Conservation (phyloP, 2,797 vertebrate species). For the Chaetodon trifasciatus region DNA sequence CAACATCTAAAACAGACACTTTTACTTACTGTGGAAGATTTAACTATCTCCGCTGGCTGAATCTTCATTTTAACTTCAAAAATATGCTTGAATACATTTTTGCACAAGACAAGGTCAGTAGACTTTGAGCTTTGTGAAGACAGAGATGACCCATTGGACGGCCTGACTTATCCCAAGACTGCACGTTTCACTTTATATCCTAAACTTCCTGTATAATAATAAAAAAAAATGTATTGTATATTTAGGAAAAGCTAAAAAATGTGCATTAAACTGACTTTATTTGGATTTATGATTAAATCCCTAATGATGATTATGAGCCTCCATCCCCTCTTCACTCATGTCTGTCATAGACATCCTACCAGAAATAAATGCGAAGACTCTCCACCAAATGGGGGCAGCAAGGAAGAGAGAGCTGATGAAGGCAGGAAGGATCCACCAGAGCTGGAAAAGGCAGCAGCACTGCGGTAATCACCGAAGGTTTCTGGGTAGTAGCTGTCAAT, state of each 20-base stretch:
- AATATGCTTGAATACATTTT: not conserved
- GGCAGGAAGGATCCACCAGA: conserved; percentile 86
- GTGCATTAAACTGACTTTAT: not conserved
- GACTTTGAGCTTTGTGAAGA: not conserved
- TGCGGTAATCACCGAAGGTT: conserved; percentile 87
- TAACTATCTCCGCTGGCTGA: not conserved
- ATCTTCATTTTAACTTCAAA: not conserved
- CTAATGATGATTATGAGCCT: not conserved
- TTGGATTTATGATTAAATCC: not conserved
- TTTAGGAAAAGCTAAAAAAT: not conserved
- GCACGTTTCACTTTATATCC: not conserved
- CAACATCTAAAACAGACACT: not conserved
- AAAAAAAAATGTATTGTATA: not conserved
- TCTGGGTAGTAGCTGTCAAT: conserved; percentile 91
- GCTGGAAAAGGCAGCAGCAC: conserved; percentile 80
- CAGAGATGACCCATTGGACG: not conserved
- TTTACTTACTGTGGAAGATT: not conserved
- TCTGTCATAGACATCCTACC: conserved; percentile 77
- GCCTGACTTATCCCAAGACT: not conserved
- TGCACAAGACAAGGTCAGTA: not conserved
- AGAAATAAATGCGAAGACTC: conserved; percentile 89
- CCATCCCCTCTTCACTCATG: not conserved
- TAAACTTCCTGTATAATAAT: not conserved
- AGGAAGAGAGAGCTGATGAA: conserved; percentile 85
- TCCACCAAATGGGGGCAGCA: conserved; percentile 87